These are phyloP conservation scores for Synergus itoensis DNA, from an alignment of 2,888 invertebrate species.

Conservation along the genomic window DNA sequence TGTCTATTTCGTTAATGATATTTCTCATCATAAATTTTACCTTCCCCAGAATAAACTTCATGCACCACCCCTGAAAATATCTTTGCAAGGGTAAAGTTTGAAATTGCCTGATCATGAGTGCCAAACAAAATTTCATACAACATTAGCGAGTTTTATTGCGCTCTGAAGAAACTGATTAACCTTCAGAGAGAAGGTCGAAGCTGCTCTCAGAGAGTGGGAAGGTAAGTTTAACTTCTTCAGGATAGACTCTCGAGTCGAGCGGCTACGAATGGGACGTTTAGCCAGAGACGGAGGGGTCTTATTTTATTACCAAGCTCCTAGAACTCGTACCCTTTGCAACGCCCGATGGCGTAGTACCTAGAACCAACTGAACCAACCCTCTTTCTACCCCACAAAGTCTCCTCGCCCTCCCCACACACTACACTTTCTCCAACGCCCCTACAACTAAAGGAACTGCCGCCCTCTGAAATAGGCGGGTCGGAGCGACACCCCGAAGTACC, in stretches of 20 bases:
- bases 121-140: slow-evolving; percentile 17
- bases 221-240: slow-evolving; percentile 39
- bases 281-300: slow-evolving; percentile 53
- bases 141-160: not conserved
- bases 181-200: slow-evolving; percentile 15
- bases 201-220: not conserved
- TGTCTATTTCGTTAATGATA: not conserved
- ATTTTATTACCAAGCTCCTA: slow-evolving; percentile 70
- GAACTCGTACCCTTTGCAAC: slow-evolving; percentile 61
- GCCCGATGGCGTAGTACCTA: slow-evolving; percentile 58
- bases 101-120: not conserved
- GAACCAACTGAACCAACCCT: slow-evolving; percentile 38
- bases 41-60: no score
- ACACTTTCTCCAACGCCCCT: slow-evolving; percentile 47
- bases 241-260: slow-evolving; percentile 31
- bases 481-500: slow-evolving; percentile 44
- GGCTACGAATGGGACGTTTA: slow-evolving; percentile 44
- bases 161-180: slow-evolving; percentile 33
- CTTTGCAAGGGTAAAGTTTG: not conserved
- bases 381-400: not conserved
- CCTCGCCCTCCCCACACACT: slow-evolving; percentile 36
- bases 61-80: not conserved
- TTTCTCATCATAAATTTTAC: no score
- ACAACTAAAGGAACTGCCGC: slow-evolving; percentile 50
- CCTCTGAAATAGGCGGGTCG: slow-evolving; percentile 46